Base-by-base conservation (phyloP, 2,113 vertebrate genomes). In the Pterocles burchelli region DNA sequence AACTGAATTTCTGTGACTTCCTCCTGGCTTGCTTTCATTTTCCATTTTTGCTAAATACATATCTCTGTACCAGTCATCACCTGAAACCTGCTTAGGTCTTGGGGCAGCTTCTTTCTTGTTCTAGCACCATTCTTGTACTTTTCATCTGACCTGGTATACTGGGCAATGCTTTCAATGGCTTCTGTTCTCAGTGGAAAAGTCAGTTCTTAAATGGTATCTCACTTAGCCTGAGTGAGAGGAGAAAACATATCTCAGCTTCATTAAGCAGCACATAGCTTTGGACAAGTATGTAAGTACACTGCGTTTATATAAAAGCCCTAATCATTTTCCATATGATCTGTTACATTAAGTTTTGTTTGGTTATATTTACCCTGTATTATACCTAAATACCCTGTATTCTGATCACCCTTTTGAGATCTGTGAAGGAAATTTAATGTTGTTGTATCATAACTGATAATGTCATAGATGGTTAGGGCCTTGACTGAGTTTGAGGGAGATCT, bases 211-310 rank as follows among this genome's bases (percentile, higher is more conserved):
- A 76, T 36, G 31, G 43, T 33, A 31, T 77, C 46, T 87, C 80
- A 67, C 57, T 74, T 89, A 76, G 28, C 48, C 20, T 83, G 75
- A 88, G 52, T 61, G 58, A 83, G 29, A 70, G 28, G 46, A 80
- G 63, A 85, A 73, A 79, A 73, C 33, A 62, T 17, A 59, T 36
- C 71, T 89, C 83, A 92, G 83, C 88, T 86, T 93, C 68, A 55
- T 93, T 90, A 83, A 92, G 68, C 63, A 94, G 55, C 41, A 94
- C 43, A 80, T 88, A 67, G 90, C 68, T 95, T 88, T 90, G 92
- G 65, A 29, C 72, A 90, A 86, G 45, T 62, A 29, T 78, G 9
- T 67, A 71, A 94, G 59, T 90, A 83, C 95, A 77, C 51, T 1
- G 4, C 80, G 43, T 88, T 86, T 90, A 71, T 93, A 31, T 86